Base-by-base conservation (phyloP, 2,797 vertebrate species). In the Propithecus deckenii region DNA sequence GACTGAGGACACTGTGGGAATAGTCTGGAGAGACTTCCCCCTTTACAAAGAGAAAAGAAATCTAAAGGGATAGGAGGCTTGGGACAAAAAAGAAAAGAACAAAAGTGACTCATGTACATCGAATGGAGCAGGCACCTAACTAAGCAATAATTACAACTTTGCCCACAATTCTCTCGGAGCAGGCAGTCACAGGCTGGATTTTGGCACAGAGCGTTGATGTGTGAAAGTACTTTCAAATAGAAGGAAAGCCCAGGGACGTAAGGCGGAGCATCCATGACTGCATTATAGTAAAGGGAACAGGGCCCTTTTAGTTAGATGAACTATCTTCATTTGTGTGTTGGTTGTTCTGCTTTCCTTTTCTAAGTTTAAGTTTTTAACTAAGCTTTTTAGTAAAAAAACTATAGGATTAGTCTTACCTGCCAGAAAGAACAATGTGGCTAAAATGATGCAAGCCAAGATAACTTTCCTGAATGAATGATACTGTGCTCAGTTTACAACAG, bases 1-100 rank as follows among this genome's bases (percentile, higher is more conserved):
- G 69, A 67, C 41, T 30, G 76, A 83, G 85, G 93, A 92, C 57
- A 89, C 38, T 94, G 93, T 97, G 93, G 93, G 94, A 98, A 98
- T 59, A 61, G 76, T 79, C 63, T 65, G 35, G 61, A 86, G 25
- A 97, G 72, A 94, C 48, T 61, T 63, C 67, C 43, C 61, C 57
- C 83, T 96, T 95, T 75, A 69, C 25, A 87, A 52, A 69, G 71
- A 55, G 35, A 86, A 83, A 76, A 93, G 63, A 43, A 86, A 30
- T 95, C 72, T 92, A 86, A 93, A 93, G 74, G 91, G 35, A 83
- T 32, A 86, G 69, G 65, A 92, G 81, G 15, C 52, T 83, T 46
- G 52, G 80, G 71, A 87, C 90, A 95, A 81, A 48, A 43, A 48
- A 69, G 38, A 84, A 71, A 57, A 92, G 76, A 86, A 86, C 67